Evolutionary conservation across 2,113 vertebrate genomes (phyloP).

Genomic region (Pollimyrus isidori): DNA sequence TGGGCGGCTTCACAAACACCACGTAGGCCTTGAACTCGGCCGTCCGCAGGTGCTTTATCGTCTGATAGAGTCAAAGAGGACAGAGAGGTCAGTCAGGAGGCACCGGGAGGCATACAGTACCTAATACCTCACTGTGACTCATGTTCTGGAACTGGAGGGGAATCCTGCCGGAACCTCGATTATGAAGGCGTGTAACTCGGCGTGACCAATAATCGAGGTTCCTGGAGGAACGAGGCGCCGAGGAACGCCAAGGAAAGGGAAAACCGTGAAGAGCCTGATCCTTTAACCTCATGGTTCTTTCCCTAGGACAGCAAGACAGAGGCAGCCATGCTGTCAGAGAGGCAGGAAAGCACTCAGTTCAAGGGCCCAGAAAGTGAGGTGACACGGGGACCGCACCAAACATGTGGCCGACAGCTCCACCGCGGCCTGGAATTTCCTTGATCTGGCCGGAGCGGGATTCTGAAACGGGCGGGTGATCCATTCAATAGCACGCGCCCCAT

Average conservation of each 20-base stretch:
- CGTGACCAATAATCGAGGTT: not conserved
- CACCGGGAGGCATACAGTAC: not conserved
- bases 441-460: not conserved
- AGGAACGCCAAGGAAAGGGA: not conserved
- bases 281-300: not conserved
- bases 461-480: not conserved
- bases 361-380: not conserved
- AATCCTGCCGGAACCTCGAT: not conserved
- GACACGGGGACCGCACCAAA: not conserved
- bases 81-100: not conserved
- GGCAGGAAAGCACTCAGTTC: not conserved
- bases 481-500: not conserved
- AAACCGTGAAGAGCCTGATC: not conserved
- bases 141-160: not conserved
- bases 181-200: not conserved
- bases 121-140: not conserved
- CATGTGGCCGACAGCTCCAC: not conserved
- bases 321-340: not conserved
- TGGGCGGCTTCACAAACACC: constrained; percentile 90
- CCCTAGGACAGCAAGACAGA: not conserved
- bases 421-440: not conserved
- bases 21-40: constrained; percentile 90
- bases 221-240: not conserved
- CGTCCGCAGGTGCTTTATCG: constrained; percentile 84
- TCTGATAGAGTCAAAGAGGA: constrained; percentile 51